Evolutionary conservation across 2,113 vertebrate species (phyloP).

Genomic region (Murina feae): DNA sequence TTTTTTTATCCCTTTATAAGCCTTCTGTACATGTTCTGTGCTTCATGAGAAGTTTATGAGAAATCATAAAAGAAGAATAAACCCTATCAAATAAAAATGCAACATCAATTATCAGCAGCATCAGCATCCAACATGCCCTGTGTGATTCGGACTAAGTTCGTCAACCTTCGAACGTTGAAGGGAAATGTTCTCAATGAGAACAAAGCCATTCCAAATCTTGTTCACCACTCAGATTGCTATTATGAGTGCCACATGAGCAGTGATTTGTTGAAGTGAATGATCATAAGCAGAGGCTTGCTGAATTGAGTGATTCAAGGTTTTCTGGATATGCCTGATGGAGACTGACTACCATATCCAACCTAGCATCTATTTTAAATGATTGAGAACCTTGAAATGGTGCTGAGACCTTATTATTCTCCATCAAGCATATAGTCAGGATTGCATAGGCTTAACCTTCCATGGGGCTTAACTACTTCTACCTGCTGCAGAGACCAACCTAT

Average conservation of each 20-base stretch:
- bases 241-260: slow-evolving; percentile 67
- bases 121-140: neutral
- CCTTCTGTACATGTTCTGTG: neutral
- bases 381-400: slow-evolving; percentile 45
- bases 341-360: slow-evolving; percentile 53
- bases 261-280: slow-evolving; percentile 66
- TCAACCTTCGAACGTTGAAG: slow-evolving; percentile 45
- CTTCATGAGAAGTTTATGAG: slow-evolving; percentile 30
- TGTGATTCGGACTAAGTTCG: slow-evolving; percentile 34
- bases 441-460: slow-evolving; percentile 49
- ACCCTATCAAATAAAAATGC: slow-evolving; percentile 22
- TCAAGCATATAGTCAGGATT: slow-evolving; percentile 54
- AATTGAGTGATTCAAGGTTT: slow-evolving; percentile 65
- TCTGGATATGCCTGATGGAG: slow-evolving; percentile 60
- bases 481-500: neutral
- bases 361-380: slow-evolving; percentile 60
- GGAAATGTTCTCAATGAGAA: slow-evolving; percentile 42
- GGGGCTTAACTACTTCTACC: slow-evolving; percentile 25
- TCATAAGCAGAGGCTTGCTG: slow-evolving; percentile 56
- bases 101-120: slow-evolving; percentile 47
- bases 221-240: slow-evolving; percentile 59
- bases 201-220: slow-evolving; percentile 31
- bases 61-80: neutral
- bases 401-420: slow-evolving; percentile 56
- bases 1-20: neutral